Conservation (phyloP, 2,888 invertebrate species). For the Microctonus aethiopoides region DNA sequence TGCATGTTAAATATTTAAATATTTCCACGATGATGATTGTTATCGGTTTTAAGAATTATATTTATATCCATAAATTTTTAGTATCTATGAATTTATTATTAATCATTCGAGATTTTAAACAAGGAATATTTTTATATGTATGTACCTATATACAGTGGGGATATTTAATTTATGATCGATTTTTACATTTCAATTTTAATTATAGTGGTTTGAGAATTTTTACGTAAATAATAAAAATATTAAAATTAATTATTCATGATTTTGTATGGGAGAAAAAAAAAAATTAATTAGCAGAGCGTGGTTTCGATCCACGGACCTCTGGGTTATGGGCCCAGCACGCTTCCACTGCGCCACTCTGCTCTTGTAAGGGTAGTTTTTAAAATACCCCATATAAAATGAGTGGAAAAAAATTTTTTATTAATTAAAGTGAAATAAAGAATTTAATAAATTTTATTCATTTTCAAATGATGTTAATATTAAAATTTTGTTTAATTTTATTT, state of each 20-base stretch:
- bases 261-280: conserved; percentile 31
- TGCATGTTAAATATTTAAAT: not conserved
- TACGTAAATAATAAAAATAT: too few relatives aligned
- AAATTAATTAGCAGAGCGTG: conserved; percentile 55
- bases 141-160: too few relatives aligned
- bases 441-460: not conserved
- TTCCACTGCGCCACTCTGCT: conserved; percentile 63
- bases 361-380: conserved; percentile 11
- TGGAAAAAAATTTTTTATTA: too few relatives aligned
- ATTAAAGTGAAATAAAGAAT: not conserved
- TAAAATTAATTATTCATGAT: too few relatives aligned
- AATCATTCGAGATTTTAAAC: not conserved
- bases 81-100: not conserved
- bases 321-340: conserved; percentile 65
- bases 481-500: not conserved
- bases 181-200: too few relatives aligned
- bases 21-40: not conserved
- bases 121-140: too few relatives aligned
- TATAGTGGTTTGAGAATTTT: too few relatives aligned
- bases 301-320: conserved; percentile 64
- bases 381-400: not conserved
- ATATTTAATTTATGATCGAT: too few relatives aligned
- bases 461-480: not conserved
- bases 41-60: not conserved
- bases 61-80: not conserved